These are phyloP conservation scores for Trilocha varians DNA, from an alignment of 2,888 invertebrate genomes.

Conservation along the genomic window DNA sequence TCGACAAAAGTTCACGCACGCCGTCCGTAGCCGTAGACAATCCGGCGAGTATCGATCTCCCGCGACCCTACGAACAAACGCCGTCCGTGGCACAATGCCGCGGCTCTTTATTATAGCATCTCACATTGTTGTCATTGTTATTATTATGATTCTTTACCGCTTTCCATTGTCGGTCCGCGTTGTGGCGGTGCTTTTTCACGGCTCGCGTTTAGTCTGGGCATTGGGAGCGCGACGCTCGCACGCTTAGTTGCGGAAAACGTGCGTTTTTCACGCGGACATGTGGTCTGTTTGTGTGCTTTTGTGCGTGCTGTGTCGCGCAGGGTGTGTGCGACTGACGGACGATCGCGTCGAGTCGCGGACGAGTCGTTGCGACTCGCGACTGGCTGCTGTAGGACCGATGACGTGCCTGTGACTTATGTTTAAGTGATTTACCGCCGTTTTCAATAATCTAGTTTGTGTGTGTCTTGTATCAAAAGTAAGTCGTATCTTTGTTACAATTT, in stretches of 20 bases:
- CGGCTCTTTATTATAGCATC: constrained; percentile 73
- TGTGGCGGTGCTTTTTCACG: constrained; percentile 74
- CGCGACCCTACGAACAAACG: constrained; percentile 70
- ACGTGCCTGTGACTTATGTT: too few relatives aligned
- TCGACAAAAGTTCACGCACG: constrained; percentile 61
- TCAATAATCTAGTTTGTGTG: too few relatives aligned
- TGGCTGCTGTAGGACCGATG: too few relatives aligned
- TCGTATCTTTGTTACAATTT: too few relatives aligned
- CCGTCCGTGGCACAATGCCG: constrained; percentile 70
- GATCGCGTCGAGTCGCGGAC: constrained; percentile 12
- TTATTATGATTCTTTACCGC: constrained; percentile 75
- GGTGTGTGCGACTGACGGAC: constrained; percentile 15
- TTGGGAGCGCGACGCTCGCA: constrained; percentile 71
- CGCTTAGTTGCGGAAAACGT: constrained; percentile 67
- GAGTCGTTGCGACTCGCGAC: constrained; percentile 13
- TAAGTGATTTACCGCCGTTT: too few relatives aligned
- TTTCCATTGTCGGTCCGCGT: constrained; percentile 73
- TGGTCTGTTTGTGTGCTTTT: constrained; percentile 42
- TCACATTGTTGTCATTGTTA: constrained; percentile 75
- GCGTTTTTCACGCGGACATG: constrained; percentile 63
- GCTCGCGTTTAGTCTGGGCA: constrained; percentile 71
- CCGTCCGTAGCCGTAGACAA: constrained; percentile 66
- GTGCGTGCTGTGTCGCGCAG: constrained; percentile 48
- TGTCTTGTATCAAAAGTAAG: too few relatives aligned
- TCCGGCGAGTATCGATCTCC: constrained; percentile 67